phyloP scores from a whole-genome alignment of 2,888 invertebrate species.

The Nemotelus pantherinus region DNA sequence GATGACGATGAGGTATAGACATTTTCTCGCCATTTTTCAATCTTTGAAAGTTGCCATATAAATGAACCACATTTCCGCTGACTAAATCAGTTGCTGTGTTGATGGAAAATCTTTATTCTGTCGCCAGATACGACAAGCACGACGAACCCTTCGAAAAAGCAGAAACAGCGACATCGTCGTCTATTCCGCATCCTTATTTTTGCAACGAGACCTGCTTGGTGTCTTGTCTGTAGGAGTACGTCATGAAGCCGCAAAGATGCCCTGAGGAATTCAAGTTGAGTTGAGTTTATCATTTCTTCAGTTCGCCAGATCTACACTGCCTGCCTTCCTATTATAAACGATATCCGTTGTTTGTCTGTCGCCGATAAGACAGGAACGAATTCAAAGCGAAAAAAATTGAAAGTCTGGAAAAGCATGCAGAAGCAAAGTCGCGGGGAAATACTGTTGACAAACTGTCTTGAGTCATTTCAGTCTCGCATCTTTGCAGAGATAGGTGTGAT shows the following conservation, averaged over 20 bases:
- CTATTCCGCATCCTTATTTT: conserved; percentile 41
- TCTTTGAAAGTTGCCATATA: background rate
- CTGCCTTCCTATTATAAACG: conserved; percentile 4
- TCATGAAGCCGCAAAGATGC: conserved; percentile 30
- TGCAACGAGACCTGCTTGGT: conserved; percentile 18
- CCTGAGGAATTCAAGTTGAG: conserved; percentile 37
- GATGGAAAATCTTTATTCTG: conserved; percentile 1
- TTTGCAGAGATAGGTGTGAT: background rate
- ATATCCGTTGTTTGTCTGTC: conserved; percentile 42
- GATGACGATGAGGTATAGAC: too few species aligned
- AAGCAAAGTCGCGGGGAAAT: background rate
- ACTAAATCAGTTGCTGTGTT: conserved; percentile 18
- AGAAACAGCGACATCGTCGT: conserved; percentile 26
- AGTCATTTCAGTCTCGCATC: background rate
- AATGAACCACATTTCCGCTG: conserved; percentile 2
- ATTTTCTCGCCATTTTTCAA: too few species aligned
- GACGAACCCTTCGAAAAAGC: conserved; percentile 19
- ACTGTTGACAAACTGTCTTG: conserved; percentile 5
- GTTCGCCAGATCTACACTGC: background rate
- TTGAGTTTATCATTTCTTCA: conserved; percentile 10
- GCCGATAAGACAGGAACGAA: conserved; percentile 40
- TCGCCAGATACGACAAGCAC: conserved; percentile 12
- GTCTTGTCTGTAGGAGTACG: conserved; percentile 22
- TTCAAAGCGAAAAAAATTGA: conserved; percentile 15
- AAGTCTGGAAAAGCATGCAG: conserved; percentile 6